Percentiles rank a stretch among this genome's conserved stretches.
These are phyloP conservation scores for Megamerina dolium DNA, from an alignment of 2,888 invertebrate genomes.

Conservation along the genomic window DNA sequence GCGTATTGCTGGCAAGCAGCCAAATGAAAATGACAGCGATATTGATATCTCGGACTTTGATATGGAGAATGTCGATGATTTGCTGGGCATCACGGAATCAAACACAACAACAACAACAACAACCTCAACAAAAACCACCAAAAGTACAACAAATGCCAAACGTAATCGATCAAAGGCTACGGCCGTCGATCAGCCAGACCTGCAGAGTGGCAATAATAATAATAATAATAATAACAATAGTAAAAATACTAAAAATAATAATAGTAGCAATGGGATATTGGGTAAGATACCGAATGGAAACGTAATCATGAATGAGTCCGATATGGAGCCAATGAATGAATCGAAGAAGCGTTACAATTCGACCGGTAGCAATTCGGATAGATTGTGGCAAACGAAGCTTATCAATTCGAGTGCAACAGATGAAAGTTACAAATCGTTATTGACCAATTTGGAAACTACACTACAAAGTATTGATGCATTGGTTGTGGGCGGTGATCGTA, in stretches of 20 bases:
- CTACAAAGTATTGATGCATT: conserved; percentile 50
- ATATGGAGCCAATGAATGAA: background rate
- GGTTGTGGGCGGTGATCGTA: conserved; percentile 34
- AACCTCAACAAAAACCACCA: conserved; percentile 12
- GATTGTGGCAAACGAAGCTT: conserved; percentile 41
- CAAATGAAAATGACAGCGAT: conserved; percentile 34
- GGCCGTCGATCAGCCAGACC: no score
- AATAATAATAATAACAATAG: conserved; percentile 11
- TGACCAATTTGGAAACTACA: conserved; percentile 51
- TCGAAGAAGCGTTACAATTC: conserved; percentile 28
- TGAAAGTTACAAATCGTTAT: conserved; percentile 49
- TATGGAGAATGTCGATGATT: conserved; percentile 47
- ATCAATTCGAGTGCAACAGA: conserved; percentile 34
- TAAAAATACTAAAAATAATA: conserved; percentile 6
- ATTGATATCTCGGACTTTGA: conserved; percentile 47
- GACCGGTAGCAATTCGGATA: conserved; percentile 30
- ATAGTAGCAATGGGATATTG: conserved; percentile 11
- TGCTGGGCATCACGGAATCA: conserved; percentile 36
- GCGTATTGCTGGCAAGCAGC: conserved; percentile 35
- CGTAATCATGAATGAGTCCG: conserved; percentile 11
- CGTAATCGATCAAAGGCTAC: background rate
- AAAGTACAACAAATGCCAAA: conserved; percentile 4
- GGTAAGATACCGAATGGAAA: conserved; percentile 16
- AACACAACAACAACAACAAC: conserved; percentile 15
- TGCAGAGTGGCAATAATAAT: conserved; percentile 6